Evolutionary conservation across 1,140 invertebrate genomes (phyloP), one percentile per base, ranked within the genome.

Genomic region (Venturia canescens): DNA sequence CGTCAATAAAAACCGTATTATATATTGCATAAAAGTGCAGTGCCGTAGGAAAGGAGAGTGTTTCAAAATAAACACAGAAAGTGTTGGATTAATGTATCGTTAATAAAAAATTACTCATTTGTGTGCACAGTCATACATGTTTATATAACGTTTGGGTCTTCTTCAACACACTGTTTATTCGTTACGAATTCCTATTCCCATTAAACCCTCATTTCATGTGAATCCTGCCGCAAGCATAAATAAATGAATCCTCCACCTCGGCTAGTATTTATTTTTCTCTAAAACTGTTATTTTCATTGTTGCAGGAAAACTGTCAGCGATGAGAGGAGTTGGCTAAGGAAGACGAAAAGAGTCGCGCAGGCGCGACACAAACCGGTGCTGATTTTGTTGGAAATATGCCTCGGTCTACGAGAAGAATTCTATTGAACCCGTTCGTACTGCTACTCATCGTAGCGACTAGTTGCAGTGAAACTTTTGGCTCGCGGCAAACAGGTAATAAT

Each of bases 291-390:
- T 78, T 16, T 79, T 80, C 70, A 71, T 50, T 74, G 71, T 84
- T 84, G 9, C 82, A 86, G 86, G 83, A 84, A 85, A 81, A 82
- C 84, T 83, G 23, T 63, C 78, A 89, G 90, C 92, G 86, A 92
- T 92, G 91, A 92, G 90, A 90, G 91, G 90, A 88, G 87, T 88
- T 83, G 89, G 91, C 83, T 91, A 89, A 88, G 78, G 81, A 70
- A 84, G 34, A 81, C 78, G 53, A 79, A 34, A 63, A 38, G 44
- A 81, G 84, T 85, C 86, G 85, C 87, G 83, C 83, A 87, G 84
- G 88, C 84, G 86, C 86, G 79, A 83, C 82, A 82, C 83, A 83
- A 81, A 85, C 82, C 84, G 82, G 84, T 83, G 82, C 82, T 84
- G 84, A 79, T 84, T 86, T 84, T 82, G 85, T 75, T 86, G 86